Evolutionary conservation across 2,888 invertebrate species (phyloP), one percentile per base, ranked within the genome.

Genomic region (Orthosia gracilis): DNA sequence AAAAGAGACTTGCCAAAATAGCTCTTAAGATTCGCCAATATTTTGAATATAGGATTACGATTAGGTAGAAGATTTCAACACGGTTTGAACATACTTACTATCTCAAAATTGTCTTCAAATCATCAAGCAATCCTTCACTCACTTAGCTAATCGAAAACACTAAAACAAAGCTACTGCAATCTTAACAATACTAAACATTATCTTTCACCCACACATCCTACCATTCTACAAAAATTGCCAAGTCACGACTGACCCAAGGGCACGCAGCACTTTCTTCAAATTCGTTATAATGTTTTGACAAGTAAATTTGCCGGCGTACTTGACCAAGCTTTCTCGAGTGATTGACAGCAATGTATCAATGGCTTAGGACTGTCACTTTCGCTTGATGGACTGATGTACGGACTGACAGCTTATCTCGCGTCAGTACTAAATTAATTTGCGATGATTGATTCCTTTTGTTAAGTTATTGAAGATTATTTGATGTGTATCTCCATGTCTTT

Each of bases 261-360:
- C 84, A 83, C 73, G 67, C 78, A 72, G 47, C 69, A 83, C 91
- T 91, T 89, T 91, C 91, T 88, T 91, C 88, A 77, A 87, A 88
- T 88, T 90, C 89, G 87, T 90, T 91, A 90, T 86, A 86, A 89
- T 87, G 88, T 89, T 90, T 89, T 91, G 92, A 91, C 91, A 91
- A 88, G 89, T 87, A 91, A 91, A 91, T 92, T 91, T 86, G 88
- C 90, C 70, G 71, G 73, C 68, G 84, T 85, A 86, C 73, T 87
- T 85, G 81, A 67, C 78, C 80, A 76, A 84, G 81, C 87, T 90
- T 89, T 91, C 90, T 88, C 78, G 66, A 62, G 55, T 89, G 91
- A 91, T 89, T 89, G 91, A 83, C 87, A 82, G 84, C 77, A 61
- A 74, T 81, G 82, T 85, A 86, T 85, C 83, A 79, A 86, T 84